These are phyloP conservation scores for Enteromius viviparus DNA, from an alignment of 2,797 vertebrate species.

Conservation along the genomic window DNA sequence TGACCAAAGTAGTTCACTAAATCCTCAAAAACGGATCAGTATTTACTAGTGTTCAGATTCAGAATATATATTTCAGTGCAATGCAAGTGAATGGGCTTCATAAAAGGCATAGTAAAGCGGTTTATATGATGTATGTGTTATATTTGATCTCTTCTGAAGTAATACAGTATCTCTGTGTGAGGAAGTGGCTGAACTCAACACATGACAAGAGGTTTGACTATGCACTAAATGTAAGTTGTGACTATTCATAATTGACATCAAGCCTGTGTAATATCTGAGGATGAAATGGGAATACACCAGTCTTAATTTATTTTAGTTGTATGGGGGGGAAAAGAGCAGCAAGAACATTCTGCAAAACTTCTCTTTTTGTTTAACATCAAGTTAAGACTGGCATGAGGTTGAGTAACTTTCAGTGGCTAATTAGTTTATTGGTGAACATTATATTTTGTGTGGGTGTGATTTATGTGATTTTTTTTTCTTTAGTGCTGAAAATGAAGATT, in stretches of 20 bases:
- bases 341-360: not conserved
- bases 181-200: not conserved
- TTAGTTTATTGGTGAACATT: too few relatives aligned
- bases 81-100: not conserved
- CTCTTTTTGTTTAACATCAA: not conserved
- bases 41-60: not conserved
- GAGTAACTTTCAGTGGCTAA: not conserved
- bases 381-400: not conserved
- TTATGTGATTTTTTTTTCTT: not conserved
- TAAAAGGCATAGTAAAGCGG: not conserved
- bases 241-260: not conserved
- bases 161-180: not conserved
- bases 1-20: constrained; percentile 3
- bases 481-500: not conserved
- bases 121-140: not conserved
- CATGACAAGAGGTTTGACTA: not conserved
- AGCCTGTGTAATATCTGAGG: not conserved
- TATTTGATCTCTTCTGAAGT: not conserved
- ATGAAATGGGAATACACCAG: not conserved
- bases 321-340: not conserved
- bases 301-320: not conserved
- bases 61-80: not conserved
- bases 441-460: too few relatives aligned
- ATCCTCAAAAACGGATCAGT: not conserved
- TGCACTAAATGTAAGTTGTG: not conserved